Conservation (phyloP, 1,140 invertebrate genomes). For the Proales similis region DNA sequence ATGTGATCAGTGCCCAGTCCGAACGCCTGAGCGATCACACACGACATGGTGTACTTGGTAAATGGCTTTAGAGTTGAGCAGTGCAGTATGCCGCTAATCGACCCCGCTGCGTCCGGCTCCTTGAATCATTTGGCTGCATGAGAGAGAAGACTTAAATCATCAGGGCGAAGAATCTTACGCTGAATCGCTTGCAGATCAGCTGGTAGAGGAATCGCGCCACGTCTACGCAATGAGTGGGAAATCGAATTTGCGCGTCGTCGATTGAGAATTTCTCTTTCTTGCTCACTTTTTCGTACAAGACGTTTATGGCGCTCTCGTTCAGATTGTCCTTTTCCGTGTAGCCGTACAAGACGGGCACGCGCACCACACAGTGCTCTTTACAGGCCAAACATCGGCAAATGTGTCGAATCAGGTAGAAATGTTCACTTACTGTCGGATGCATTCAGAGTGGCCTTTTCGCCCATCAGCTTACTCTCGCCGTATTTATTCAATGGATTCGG, state of each 20-base stretch:
- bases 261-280: constrained; percentile 1
- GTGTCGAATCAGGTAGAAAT: background rate
- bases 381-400: background rate
- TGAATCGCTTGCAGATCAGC: constrained; percentile 19
- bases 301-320: constrained; percentile 57
- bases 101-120: background rate
- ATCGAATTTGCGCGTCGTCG: constrained; percentile 46
- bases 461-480: constrained; percentile 56
- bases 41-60: constrained; percentile 59
- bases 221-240: constrained; percentile 55
- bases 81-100: constrained; percentile 53
- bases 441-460: constrained; percentile 51
- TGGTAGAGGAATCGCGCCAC: constrained; percentile 48
- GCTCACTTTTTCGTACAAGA: constrained; percentile 48
- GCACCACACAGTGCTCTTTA: constrained; percentile 48
- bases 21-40: constrained; percentile 55
- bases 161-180: background rate
- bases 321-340: constrained; percentile 45
- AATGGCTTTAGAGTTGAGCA: constrained; percentile 56
- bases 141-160: background rate
- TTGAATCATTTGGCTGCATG: background rate
- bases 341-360: constrained; percentile 58
- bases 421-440: constrained; percentile 7
- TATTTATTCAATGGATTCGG: constrained; percentile 58
- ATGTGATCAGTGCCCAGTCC: constrained; percentile 50